These are phyloP conservation scores for Aphelocoma californica DNA, from an alignment of 2,797 vertebrate species.

Conservation along the genomic window DNA sequence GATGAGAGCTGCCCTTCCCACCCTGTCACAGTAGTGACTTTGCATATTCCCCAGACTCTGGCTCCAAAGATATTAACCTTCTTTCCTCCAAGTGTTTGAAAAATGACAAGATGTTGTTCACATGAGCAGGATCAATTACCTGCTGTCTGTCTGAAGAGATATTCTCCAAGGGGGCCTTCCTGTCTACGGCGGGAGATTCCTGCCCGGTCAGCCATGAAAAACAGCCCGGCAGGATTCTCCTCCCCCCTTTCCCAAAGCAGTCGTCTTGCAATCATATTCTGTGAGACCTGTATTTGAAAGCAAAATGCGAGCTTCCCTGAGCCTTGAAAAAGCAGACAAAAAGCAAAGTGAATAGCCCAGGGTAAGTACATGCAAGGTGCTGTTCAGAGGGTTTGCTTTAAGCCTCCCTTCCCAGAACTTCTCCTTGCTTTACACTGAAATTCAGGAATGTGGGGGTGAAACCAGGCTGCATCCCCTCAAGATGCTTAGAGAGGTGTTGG, in stretches of 20 bases:
- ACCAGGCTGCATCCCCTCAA: background rate
- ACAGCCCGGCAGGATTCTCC: background rate
- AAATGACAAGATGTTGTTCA: slow-evolving; percentile 28
- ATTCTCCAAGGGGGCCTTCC: background rate
- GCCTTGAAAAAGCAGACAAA: background rate
- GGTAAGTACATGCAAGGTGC: background rate
- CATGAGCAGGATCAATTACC: slow-evolving; percentile 51
- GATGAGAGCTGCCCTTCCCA: background rate
- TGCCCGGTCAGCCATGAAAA: slow-evolving; percentile 18
- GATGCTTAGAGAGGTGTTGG: background rate
- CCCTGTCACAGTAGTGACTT: background rate
- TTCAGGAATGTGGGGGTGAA: background rate
- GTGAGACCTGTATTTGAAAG: background rate
- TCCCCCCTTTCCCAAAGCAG: background rate
- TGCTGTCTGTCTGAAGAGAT: slow-evolving; percentile 24
- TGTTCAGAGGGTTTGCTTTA: background rate
- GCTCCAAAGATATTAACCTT: slow-evolving; percentile 8
- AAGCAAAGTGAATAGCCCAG: background rate
- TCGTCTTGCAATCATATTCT: background rate
- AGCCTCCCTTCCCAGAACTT: background rate
- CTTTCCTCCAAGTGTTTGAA: background rate
- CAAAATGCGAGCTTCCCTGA: background rate
- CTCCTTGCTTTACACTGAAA: background rate
- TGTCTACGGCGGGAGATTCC: background rate
- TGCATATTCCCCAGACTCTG: background rate